Evolutionary conservation across 2,888 invertebrate genomes (phyloP), one percentile per base, ranked within the genome.

Genomic region (Siphonodentalium dalli): DNA sequence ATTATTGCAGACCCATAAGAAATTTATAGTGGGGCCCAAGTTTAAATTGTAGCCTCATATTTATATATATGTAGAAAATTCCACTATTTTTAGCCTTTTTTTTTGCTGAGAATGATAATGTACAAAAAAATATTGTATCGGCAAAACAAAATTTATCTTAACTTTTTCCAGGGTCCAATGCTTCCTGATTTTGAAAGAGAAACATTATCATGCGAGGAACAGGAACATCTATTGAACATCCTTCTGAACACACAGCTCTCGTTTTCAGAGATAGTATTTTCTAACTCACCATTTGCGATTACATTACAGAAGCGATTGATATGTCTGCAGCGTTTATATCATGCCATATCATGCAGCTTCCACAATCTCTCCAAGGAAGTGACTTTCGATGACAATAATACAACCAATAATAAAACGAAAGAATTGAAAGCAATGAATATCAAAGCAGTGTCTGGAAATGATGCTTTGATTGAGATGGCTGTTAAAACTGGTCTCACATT

Each of bases 401-500:
- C 28, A 18, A 18, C 29, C 2, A 35, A 34, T 2, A 8, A 33
- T 9, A 26, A 37, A 15, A 21, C 23, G 13, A 15, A 20, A 15
- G 23, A 24, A 2, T 21, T 28, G 24, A 39, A 33, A 27, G 47
- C 18, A 7, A n/a, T n/a, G n/a, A n/a, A n/a, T 15, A 35, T 44
- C 42, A 37, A 53, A 44, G 38, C 53, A 15, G 45, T 49, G 3
- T 34, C 63, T 21, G 78, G 78, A 24, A 75, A 73, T 31, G 84
- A 86, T 68, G 86, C 86, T 2, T 76, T 88, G 47, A 75, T 87
- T 38, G 87, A 87, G 79, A 83, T 88, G 64, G 87, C 87, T 6
- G 86, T 87, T 1, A 85, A 85, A 73, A 87, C 87, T 34, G 87
- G 87, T 1, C 79, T 87, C 6, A 86, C 84, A 55, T 76, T 87